Evolutionary conservation across 92 coral and sea anemone species (phyloP).

Genomic region (Phenganax marumi): DNA sequence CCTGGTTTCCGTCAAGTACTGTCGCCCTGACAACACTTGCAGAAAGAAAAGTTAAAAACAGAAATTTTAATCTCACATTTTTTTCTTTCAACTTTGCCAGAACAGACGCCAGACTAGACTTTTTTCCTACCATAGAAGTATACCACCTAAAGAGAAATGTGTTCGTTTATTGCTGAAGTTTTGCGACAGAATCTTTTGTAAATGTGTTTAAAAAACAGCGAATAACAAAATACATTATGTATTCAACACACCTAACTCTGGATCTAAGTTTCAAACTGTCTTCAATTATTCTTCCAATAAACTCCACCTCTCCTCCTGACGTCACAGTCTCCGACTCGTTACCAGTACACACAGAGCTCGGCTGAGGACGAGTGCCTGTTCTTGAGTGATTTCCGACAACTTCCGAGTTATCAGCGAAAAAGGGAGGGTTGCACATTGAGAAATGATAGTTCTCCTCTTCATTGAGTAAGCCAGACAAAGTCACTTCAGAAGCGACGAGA

Average conservation of each 20-base stretch:
- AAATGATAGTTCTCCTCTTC: constrained; percentile 59
- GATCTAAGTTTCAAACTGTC: constrained; percentile 78
- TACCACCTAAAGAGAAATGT: constrained; percentile 69
- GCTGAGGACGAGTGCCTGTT: constrained; percentile 79
- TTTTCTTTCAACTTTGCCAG: constrained; percentile 68
- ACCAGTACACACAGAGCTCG: constrained; percentile 89
- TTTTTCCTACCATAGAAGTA: constrained; percentile 94
- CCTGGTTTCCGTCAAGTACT: no score
- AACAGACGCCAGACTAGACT: constrained; percentile 72
- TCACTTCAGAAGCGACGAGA: constrained; percentile 60
- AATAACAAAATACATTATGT: neutral
- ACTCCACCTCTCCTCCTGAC: constrained; percentile 95
- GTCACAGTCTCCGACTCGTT: constrained; percentile 82
- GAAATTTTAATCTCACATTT: constrained; percentile 53
- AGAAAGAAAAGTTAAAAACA: neutral
- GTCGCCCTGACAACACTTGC: neutral
- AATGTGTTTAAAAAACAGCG: neutral
- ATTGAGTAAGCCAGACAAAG: constrained; percentile 63
- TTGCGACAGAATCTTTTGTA: neutral
- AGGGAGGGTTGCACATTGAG: constrained; percentile 99
- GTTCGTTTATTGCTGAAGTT: neutral
- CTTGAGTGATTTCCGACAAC: constrained; percentile 74
- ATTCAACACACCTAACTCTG: constrained; percentile 61
- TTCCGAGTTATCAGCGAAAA: constrained; percentile 79
- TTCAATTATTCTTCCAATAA: constrained; percentile 78